Evolutionary conservation across 2,797 vertebrate genomes (phyloP), one percentile per base, ranked within the genome.

Genomic region (Sphaeramia orbicularis): DNA sequence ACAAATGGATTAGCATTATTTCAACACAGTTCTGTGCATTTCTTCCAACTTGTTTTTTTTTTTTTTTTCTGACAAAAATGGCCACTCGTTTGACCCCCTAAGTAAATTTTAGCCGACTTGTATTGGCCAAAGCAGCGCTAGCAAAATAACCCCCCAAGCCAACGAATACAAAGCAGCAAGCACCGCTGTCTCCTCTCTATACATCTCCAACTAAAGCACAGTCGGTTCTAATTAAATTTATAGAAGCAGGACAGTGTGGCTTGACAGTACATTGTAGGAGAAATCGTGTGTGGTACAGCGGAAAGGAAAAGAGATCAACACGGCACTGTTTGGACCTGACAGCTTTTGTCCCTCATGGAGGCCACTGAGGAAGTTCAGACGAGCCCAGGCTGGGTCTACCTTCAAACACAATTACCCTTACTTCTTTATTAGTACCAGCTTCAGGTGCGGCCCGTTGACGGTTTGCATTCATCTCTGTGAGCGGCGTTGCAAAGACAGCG

Each of bases 181-280:
- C 52, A 32, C 65, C 13, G 53, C 80, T 66, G 83, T 87, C 86
- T 84, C 78, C 78, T 81, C 78, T 76, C 78, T 59, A 61, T 73
- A 83, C 42, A 21, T 84, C 71, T 82, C 62, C 58, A 70, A 89
- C 73, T 80, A 83, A 83, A 84, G 78, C 63, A 16, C 42, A 69
- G 75, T 86, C 88, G 71, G 77, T 81, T 88, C 74, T 84, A 81
- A 89, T 91, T 87, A 86, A 19, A 78, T 69, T 71, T 64, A 83
- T 51, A 70, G 51, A 59, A 58, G 64, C 38, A 2, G 57, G 61
- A 68, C 65, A 49, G 65, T 40, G 62, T 73, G 74, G 56, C 53
- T 62, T 74, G 77, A 65, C 80, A 78, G 72, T 44, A 9, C 66
- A 59, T 11, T 62, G 59, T 65, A 18, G 38, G 41, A 40, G 14